Evolutionary conservation across 2,797 vertebrate species (phyloP).

Genomic region (Cossypha niveicapilla): DNA sequence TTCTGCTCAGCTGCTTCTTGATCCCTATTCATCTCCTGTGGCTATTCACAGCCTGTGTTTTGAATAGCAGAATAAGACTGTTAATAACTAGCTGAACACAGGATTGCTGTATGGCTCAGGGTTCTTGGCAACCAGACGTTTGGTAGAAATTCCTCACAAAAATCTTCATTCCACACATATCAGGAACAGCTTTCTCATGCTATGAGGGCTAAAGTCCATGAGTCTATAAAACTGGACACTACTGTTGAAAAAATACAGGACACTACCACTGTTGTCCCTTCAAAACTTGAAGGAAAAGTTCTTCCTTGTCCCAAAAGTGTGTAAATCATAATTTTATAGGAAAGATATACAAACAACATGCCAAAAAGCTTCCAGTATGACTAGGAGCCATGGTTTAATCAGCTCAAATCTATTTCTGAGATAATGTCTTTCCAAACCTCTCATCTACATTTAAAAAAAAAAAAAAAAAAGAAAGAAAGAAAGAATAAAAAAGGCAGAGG

Average conservation of each 20-base stretch:
- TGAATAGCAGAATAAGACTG: neutral
- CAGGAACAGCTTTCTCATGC: neutral
- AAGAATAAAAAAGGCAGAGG: accelerated
- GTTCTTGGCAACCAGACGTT: neutral
- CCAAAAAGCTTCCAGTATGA: neutral
- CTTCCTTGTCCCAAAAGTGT: neutral
- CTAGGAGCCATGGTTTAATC: neutral
- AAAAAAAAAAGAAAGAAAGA: too few relatives aligned
- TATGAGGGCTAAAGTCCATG: neutral
- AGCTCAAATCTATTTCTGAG: neutral
- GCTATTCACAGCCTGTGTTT: neutral
- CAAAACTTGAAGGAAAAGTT: neutral
- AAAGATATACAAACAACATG: neutral
- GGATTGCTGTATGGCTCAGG: neutral
- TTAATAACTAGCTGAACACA: neutral
- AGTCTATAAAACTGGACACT: neutral
- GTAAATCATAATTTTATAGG: neutral
- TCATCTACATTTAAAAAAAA: neutral
- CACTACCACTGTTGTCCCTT: neutral
- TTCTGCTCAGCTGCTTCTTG: neutral
- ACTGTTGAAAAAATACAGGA: neutral
- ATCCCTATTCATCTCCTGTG: neutral
- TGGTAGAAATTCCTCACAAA: neutral
- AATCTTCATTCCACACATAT: neutral
- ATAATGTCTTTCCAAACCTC: neutral